These are phyloP conservation scores for Siniperca scherzeri DNA, from an alignment of 2,797 vertebrate genomes.

Conservation along the genomic window DNA sequence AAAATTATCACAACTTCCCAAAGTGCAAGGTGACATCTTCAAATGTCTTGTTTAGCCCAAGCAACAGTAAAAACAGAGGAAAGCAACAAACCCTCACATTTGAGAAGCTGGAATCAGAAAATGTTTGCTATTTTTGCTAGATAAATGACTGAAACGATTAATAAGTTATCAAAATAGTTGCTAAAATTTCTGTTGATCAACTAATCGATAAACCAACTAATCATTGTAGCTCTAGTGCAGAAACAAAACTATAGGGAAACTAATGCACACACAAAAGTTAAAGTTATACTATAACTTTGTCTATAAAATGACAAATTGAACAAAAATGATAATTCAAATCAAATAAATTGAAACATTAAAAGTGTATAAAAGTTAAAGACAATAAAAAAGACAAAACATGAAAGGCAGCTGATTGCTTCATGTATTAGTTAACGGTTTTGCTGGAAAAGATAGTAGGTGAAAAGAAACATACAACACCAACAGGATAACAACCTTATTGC, in stretches of 20 bases:
- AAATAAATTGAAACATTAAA: not conserved
- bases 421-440: not conserved
- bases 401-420: not conserved
- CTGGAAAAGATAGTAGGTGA: not conserved
- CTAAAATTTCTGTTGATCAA: not conserved
- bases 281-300: not conserved
- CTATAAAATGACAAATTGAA: not conserved
- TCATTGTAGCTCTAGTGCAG: not conserved
- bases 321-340: not conserved
- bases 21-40: not conserved
- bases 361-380: not conserved
- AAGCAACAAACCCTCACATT: not conserved
- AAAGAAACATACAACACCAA: slow-evolving; percentile 11
- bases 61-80: not conserved
- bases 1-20: not conserved
- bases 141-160: not conserved
- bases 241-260: slow-evolving; percentile 1
- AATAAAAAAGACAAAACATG: not conserved
- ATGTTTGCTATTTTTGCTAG: not conserved
- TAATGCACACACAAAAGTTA: not conserved
- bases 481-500: slow-evolving; percentile 20
- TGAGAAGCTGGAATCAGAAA: not conserved
- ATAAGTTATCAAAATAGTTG: not conserved
- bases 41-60: not conserved
- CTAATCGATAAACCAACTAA: not conserved